Evolutionary conservation across 2,113 vertebrate species (phyloP).

Genomic region (Onychostoma macrolepis): DNA sequence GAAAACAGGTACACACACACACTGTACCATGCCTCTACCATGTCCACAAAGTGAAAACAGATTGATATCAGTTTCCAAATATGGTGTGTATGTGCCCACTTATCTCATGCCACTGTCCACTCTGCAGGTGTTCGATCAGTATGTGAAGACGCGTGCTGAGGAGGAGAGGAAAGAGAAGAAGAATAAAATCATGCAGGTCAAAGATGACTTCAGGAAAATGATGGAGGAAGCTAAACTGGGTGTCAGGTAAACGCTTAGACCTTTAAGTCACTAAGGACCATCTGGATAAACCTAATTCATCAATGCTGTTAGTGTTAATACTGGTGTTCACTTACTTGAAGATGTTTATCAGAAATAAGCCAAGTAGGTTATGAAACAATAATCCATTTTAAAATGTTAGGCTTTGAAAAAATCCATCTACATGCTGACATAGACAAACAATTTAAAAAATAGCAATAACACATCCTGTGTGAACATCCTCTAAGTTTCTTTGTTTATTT

Average conservation of each 20-base stretch:
- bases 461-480: background rate
- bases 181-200: slow-evolving; percentile 98
- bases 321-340: background rate
- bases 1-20: slow-evolving; percentile 82
- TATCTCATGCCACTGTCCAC: background rate
- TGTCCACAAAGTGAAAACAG: background rate
- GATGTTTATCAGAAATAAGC: too few relatives aligned
- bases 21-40: background rate
- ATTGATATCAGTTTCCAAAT: background rate
- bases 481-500: background rate
- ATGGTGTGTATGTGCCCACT: background rate
- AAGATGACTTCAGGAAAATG: slow-evolving; percentile 98
- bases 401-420: background rate
- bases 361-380: background rate
- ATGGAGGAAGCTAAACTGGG: slow-evolving; percentile 96
- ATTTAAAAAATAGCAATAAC: background rate
- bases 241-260: slow-evolving; percentile 76
- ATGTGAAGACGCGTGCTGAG: slow-evolving; percentile 98
- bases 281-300: background rate
- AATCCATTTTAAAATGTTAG: background rate
- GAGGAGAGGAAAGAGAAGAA: slow-evolving; percentile 99
- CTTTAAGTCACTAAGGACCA: background rate
- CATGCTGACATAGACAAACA: background rate
- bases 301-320: background rate
- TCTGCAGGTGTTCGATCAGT: slow-evolving; percentile 95